Conservation (phyloP, 1,140 invertebrate species). For the Saccostrea cuccullata region DNA sequence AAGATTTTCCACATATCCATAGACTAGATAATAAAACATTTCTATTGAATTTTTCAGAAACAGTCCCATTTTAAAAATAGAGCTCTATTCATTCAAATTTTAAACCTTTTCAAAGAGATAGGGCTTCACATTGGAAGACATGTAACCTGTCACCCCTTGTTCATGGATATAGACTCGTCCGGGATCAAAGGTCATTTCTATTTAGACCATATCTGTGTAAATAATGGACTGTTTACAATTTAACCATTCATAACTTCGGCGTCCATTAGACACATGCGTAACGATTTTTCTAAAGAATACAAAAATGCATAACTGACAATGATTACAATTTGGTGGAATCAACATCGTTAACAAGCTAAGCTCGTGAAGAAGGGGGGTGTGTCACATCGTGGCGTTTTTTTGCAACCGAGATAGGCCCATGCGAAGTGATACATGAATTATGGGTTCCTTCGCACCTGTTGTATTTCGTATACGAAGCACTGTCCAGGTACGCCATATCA, state of each 20-base stretch:
- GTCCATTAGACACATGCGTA: neutral
- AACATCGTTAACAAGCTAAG: neutral
- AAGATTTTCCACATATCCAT: no score
- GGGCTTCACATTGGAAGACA: neutral
- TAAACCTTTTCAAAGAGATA: neutral
- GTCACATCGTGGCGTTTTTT: neutral
- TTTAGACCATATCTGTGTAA: slow-evolving; percentile 43
- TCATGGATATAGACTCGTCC: slow-evolving; percentile 40
- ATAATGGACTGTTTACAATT: slow-evolving; percentile 33
- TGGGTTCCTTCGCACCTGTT: neutral
- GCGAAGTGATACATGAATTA: neutral
- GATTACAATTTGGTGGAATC: neutral
- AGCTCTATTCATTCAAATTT: neutral
- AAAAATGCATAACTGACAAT: slow-evolving; percentile 10
- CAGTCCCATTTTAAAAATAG: neutral
- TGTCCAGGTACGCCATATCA: neutral
- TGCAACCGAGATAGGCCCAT: neutral
- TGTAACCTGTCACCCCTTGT: neutral
- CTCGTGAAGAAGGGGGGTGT: slow-evolving; percentile 23
- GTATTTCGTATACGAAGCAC: neutral
- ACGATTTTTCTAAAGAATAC: neutral
- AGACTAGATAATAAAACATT: neutral
- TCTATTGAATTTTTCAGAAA: neutral
- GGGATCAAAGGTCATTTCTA: slow-evolving; percentile 45
- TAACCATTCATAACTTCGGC: slow-evolving; percentile 2